A percentile compares a stretch with the other conserved stretches of the same genome.
These are phyloP conservation scores for Andricus curvator DNA, from an alignment of 2,888 invertebrate genomes.

Conservation along the genomic window DNA sequence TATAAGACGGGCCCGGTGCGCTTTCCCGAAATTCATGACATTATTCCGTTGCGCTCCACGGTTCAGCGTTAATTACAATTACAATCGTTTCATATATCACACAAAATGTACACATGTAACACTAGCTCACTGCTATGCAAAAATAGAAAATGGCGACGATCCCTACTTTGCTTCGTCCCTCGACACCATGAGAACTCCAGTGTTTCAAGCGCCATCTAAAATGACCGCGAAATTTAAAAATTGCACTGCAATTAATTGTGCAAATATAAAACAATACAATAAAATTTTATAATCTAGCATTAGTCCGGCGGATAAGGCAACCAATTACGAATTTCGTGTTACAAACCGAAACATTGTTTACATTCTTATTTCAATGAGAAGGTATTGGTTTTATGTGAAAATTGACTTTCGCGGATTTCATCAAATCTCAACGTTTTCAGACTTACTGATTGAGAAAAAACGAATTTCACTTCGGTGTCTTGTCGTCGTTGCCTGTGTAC, in stretches of 20 bases:
- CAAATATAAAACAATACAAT: too few species aligned
- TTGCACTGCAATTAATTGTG: not conserved
- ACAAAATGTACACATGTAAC: constrained; percentile 74
- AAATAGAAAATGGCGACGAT: constrained; percentile 77
- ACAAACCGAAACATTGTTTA: too few species aligned
- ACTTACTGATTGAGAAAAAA: too few species aligned
- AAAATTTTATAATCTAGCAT: too few species aligned
- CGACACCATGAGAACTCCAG: not conserved
- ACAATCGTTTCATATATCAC: constrained; percentile 69
- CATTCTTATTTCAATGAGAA: too few species aligned
- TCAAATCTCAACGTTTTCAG: too few species aligned
- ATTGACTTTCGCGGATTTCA: too few species aligned
- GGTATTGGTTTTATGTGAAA: too few species aligned
- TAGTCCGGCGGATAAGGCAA: too few species aligned
- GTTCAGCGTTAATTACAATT: constrained; percentile 57
- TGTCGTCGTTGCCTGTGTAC: too few species aligned
- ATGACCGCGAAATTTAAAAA: not conserved
- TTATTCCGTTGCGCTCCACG: constrained; percentile 54
- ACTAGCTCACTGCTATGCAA: constrained; percentile 76
- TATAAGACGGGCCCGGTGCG: constrained; percentile 61
- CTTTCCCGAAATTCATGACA: constrained; percentile 68
- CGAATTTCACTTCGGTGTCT: too few species aligned
- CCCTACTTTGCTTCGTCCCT: constrained; percentile 51
- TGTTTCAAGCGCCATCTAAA: not conserved
- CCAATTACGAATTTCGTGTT: too few species aligned